Evolutionary conservation across 1,140 invertebrate genomes (phyloP), one percentile per base, ranked within the genome.

Genomic region (Ladona fulva): DNA sequence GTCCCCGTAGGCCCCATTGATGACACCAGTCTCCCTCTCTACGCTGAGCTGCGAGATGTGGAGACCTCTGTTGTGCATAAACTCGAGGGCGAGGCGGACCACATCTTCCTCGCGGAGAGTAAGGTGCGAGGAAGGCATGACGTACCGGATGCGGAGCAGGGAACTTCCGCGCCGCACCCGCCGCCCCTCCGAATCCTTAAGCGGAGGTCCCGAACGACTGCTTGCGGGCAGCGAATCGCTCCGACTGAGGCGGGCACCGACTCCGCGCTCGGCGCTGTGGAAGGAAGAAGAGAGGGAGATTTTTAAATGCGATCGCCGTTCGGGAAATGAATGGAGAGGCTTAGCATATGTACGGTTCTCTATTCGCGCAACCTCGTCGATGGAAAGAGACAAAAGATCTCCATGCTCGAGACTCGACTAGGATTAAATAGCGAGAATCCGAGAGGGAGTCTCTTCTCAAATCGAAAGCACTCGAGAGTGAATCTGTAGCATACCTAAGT

Each of bases 21-120:
- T 97, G 24, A 98, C 92, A 16, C 97, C 97, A 0, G 96, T 96
- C 86, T 99, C 97, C 25, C 96, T 87, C 86, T 99, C 97, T 74
- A 99, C 84, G 12, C 94, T 94, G 42, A 99, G 86, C 89, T 98
- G 95, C 25, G 95, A 92, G 81, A 96, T 95, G 86, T 94, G 93
- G 80, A 98, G 88, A 79, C 95, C 92, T 25, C 96, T 89, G 82
- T 95, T 95, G 83, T 96, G 91, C 74, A 98, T 89, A 86, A 98
- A 98, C 87, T 98, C 97, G 76, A 97, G 88, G 37, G 95, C 89
- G 82, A 97, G 88, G 81, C 94, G 92, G 80, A 98, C 91, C 81
- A 97, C 93, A 85, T 98, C 96, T 86, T 94, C 92, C 87, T 98
- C 97, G 77, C 91, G 91, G 83, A 97, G 88, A 82, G 90, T 91